Evolutionary conservation across 2,797 vertebrate species (phyloP).

Genomic region (Falco columbarius): DNA sequence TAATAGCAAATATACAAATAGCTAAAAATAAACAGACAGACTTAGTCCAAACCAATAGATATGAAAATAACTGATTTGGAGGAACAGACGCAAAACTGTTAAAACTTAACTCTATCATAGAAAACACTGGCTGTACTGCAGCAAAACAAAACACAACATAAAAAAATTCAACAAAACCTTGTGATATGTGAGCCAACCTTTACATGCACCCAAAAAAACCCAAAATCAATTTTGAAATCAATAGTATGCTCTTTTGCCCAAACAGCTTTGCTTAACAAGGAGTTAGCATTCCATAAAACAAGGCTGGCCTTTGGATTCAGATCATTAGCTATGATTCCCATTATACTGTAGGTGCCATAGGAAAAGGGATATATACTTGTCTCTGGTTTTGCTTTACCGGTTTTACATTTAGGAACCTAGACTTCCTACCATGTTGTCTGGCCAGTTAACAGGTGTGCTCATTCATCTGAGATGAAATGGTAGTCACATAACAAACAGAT

Average conservation of each 20-base stretch:
- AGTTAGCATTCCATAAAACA: conserved; percentile 76
- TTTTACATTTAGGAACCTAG: conserved; percentile 58
- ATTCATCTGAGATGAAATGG: background rate
- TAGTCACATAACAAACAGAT: background rate
- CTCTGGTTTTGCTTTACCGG: conserved; percentile 59
- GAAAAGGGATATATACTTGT: conserved; percentile 70
- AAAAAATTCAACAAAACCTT: conserved; percentile 52
- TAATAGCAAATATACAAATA: background rate
- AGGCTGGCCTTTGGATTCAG: conserved; percentile 71
- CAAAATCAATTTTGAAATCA: conserved; percentile 75
- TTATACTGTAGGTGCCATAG: conserved; percentile 64
- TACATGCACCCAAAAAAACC: conserved; percentile 47
- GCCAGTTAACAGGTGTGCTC: background rate
- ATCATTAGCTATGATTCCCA: conserved; percentile 74
- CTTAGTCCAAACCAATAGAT: background rate
- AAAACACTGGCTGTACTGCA: conserved; percentile 8
- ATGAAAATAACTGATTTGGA: background rate
- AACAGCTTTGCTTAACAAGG: conserved; percentile 78
- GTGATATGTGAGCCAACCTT: conserved; percentile 67
- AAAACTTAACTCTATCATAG: background rate
- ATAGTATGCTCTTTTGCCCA: conserved; percentile 71
- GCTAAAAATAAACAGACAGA: background rate
- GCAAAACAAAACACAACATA: conserved; percentile 5
- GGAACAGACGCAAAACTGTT: background rate
- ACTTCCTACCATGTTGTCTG: background rate